Evolutionary conservation across 2,113 vertebrate species (phyloP).

Genomic region (Spheniscus mendiculus): DNA sequence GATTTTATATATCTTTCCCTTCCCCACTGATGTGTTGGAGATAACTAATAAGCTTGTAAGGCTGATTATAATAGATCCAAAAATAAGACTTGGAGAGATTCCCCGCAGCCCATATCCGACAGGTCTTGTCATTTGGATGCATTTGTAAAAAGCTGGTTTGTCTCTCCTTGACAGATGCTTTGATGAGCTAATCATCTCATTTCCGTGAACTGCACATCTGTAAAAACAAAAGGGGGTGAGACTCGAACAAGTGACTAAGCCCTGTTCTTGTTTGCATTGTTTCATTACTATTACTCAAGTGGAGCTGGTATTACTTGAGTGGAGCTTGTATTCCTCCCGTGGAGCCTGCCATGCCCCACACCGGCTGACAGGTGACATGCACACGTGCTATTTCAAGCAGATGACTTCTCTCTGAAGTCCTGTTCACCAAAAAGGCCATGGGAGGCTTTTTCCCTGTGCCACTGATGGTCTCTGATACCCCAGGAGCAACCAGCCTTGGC

Average conservation of each 20-base stretch:
- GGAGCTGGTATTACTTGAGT: not conserved
- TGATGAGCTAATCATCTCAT: slow-evolving; percentile 68
- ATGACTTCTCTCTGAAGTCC: not conserved
- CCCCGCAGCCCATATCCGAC: slow-evolving; percentile 24
- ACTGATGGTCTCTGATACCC: not conserved
- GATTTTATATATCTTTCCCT: not conserved
- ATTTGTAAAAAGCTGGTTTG: slow-evolving; percentile 48
- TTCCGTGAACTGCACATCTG: slow-evolving; percentile 58
- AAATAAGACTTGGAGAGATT: slow-evolving; percentile 46
- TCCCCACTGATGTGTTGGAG: not conserved
- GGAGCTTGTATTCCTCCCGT: not conserved
- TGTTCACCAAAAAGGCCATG: not conserved
- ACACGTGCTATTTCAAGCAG: accelerated
- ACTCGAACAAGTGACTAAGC: slow-evolving; percentile 43
- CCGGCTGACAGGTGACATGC: not conserved
- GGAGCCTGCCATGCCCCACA: not conserved
- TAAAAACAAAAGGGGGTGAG: slow-evolving; percentile 58
- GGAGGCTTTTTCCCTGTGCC: not conserved
- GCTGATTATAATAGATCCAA: slow-evolving; percentile 30
- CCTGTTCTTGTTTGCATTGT: slow-evolving; percentile 23
- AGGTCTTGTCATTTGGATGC: slow-evolving; percentile 53
- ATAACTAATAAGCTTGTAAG: slow-evolving; percentile 32
- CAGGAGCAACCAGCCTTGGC: not conserved
- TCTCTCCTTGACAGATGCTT: slow-evolving; percentile 64
- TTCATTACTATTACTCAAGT: not conserved